Conservation (phyloP, 2,888 invertebrate genomes). For the Platynereis dumerilii region DNA sequence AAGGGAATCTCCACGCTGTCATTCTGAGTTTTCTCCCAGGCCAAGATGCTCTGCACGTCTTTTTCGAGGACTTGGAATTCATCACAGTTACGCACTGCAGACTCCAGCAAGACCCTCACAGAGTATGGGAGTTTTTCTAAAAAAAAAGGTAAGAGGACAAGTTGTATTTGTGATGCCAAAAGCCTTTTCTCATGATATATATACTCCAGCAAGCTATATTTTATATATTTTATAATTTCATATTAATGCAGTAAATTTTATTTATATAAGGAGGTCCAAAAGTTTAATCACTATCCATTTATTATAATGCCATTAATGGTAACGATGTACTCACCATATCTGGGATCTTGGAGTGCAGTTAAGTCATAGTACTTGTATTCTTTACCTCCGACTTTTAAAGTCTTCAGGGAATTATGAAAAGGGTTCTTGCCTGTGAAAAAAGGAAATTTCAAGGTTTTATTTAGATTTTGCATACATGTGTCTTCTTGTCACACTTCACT, state of each 20-base stretch:
- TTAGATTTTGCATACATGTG: too few relatives aligned
- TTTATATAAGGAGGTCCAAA: too few relatives aligned
- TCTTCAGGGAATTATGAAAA: constrained; percentile 39
- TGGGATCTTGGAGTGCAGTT: constrained; percentile 71
- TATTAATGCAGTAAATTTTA: background rate
- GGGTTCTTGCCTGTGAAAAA: constrained; percentile 44
- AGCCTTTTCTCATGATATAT: too few relatives aligned
- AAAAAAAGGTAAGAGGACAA: constrained; percentile 14
- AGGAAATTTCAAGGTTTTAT: too few relatives aligned
- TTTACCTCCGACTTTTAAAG: constrained; percentile 62
- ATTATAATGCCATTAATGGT: too few relatives aligned
- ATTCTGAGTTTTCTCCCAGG: constrained; percentile 82
- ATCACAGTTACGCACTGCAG: constrained; percentile 95
- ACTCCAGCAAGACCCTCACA: constrained; percentile 90
- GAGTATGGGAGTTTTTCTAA: constrained; percentile 80
- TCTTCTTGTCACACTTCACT: too few relatives aligned
- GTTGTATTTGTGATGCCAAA: background rate
- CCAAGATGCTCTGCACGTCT: constrained; percentile 87
- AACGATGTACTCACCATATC: constrained; percentile 86
- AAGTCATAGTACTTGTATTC: constrained; percentile 83
- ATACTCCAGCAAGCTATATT: too few relatives aligned
- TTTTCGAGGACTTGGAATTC: constrained; percentile 79
- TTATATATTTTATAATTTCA: background rate
- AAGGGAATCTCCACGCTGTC: constrained; percentile 90
- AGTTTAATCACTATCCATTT: background rate